phyloP scores from a whole-genome alignment of 37 sponge, comb jelly and placozoan genomes.

The Chondrosia reniformis region DNA sequence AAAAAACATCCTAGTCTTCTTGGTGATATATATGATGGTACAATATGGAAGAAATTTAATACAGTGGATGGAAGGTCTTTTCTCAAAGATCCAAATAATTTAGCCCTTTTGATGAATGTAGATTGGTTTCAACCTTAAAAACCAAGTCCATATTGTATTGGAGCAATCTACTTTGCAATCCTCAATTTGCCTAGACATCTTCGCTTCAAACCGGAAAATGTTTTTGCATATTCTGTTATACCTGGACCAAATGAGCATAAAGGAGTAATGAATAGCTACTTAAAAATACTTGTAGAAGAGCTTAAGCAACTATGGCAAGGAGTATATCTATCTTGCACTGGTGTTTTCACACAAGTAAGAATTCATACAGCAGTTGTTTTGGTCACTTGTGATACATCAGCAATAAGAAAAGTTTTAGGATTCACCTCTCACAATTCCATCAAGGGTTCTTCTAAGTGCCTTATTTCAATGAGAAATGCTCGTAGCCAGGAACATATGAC shows the following conservation, averaged over 20 bases:
- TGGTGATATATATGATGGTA: slow-evolving; percentile 50
- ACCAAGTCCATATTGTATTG: slow-evolving; percentile 16
- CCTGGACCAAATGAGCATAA: slow-evolving; percentile 57
- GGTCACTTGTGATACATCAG: not conserved
- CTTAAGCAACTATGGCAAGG: slow-evolving; percentile 29
- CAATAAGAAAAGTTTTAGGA: slow-evolving; percentile 5
- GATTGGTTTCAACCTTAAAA: slow-evolving; percentile 43
- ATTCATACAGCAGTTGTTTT: not conserved
- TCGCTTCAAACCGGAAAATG: slow-evolving; percentile 33
- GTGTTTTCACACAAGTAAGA: not conserved
- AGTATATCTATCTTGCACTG: not conserved
- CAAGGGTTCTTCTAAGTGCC: slow-evolving; percentile 15
- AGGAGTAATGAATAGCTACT: slow-evolving; percentile 12
- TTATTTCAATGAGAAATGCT: no score
- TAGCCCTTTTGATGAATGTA: slow-evolving; percentile 38
- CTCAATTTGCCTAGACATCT: slow-evolving; percentile 27
- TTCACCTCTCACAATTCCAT: slow-evolving; percentile 1
- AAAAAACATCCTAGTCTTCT: not conserved
- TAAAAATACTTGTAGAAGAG: slow-evolving; percentile 39
- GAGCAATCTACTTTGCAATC: not conserved
- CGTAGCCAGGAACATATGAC: not conserved
- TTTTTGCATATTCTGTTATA: slow-evolving; percentile 32
- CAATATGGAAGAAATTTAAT: slow-evolving; percentile 28
- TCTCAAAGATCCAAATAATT: slow-evolving; percentile 17
- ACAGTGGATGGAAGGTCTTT: not conserved